Conservation (phyloP, 1,140 invertebrate species). For the Eurosta solidaginis region DNA sequence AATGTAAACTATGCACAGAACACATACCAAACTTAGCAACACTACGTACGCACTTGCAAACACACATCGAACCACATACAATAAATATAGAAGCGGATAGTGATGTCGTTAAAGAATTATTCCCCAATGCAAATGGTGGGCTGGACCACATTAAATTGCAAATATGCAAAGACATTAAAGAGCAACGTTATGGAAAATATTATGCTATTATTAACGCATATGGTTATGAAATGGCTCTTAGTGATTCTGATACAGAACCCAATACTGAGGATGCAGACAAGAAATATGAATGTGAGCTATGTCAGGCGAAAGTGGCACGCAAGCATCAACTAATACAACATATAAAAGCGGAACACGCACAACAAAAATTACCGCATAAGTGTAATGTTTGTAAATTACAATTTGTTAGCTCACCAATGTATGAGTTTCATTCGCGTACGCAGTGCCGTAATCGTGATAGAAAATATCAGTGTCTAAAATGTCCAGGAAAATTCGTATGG, state of each 20-base stretch:
- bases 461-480: slow-evolving; percentile 41
- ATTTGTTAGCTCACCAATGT: slow-evolving; percentile 43
- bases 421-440: slow-evolving; percentile 40
- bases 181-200: slow-evolving; percentile 39
- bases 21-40: slow-evolving; percentile 38
- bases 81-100: slow-evolving; percentile 37
- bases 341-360: slow-evolving; percentile 42
- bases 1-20: slow-evolving; percentile 47
- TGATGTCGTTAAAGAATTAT: slow-evolving; percentile 44
- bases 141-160: slow-evolving; percentile 36
- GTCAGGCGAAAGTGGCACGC: slow-evolving; percentile 38
- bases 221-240: slow-evolving; percentile 49
- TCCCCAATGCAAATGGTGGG: slow-evolving; percentile 13
- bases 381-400: slow-evolving; percentile 47
- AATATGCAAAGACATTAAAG: slow-evolving; percentile 40
- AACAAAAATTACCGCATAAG: slow-evolving; percentile 33
- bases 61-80: slow-evolving; percentile 35
- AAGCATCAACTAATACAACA: slow-evolving; percentile 46
- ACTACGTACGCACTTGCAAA: slow-evolving; percentile 40
- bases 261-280: background rate
- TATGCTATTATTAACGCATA: slow-evolving; percentile 43
- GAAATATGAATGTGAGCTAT: slow-evolving; percentile 42
- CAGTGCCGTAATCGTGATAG: slow-evolving; percentile 45
- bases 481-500: slow-evolving; percentile 54
- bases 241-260: slow-evolving; percentile 43